Conservation (phyloP, 53 echinoderm and acorn worm species). For the Temnopleurus reevesii region DNA sequence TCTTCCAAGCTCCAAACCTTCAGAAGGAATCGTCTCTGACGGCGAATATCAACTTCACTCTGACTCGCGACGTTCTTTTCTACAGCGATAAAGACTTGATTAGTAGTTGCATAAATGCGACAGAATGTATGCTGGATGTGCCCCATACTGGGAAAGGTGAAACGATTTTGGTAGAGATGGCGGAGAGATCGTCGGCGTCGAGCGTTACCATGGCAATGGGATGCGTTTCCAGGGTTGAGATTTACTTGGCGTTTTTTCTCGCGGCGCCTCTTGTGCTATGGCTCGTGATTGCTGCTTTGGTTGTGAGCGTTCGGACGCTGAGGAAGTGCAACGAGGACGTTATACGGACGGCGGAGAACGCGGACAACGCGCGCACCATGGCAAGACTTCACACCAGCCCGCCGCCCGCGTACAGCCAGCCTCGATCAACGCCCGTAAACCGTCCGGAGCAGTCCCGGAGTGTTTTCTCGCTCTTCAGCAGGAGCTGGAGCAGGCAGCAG, state of each 20-base stretch:
- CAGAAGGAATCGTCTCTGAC: not conserved
- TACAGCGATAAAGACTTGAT: not conserved
- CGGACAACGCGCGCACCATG: conserved; percentile 34
- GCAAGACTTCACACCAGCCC: not conserved
- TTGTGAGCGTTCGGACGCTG: not conserved
- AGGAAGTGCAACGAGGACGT: conserved; percentile 12
- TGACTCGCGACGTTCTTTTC: not conserved
- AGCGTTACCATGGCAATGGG: not conserved
- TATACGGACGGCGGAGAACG: not conserved
- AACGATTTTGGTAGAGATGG: not conserved
- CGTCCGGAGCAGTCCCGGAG: not conserved
- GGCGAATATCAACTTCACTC: not conserved
- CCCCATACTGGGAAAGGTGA: not conserved
- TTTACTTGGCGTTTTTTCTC: conserved; percentile 52
- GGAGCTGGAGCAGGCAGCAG: not conserved
- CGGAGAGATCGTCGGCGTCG: not conserved
- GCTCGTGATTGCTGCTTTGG: not conserved
- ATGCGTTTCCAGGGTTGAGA: conserved; percentile 35
- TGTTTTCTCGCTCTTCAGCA: not conserved
- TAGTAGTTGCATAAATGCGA: not conserved
- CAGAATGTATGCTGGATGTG: not conserved
- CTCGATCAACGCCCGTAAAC: not conserved
- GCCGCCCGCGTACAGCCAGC: not conserved
- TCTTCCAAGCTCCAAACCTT: not conserved
- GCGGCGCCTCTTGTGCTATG: not conserved